These are phyloP conservation scores for Neelides sp. DNA, from an alignment of 1,140 invertebrate species.

Conservation along the genomic window DNA sequence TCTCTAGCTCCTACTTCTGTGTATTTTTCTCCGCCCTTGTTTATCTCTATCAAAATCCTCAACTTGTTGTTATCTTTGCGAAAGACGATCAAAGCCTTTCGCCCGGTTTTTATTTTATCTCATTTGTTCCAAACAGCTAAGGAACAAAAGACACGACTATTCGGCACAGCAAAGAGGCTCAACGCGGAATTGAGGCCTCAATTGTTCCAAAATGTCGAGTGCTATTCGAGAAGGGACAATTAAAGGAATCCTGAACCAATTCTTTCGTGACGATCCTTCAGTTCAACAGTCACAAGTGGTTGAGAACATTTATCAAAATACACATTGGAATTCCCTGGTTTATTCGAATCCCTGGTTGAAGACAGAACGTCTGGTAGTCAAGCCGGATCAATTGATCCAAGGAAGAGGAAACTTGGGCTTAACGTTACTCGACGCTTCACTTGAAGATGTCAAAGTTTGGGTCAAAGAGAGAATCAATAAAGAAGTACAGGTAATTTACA, in stretches of 20 bases:
- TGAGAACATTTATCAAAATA: slow-evolving; percentile 58
- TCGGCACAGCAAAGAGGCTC: no score
- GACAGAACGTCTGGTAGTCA: slow-evolving; percentile 83
- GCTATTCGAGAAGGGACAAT: slow-evolving; percentile 92
- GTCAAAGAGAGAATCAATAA: slow-evolving; percentile 72
- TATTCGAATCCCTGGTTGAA: slow-evolving; percentile 75
- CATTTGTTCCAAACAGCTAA: no score
- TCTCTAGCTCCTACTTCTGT: no score
- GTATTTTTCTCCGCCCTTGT: no score
- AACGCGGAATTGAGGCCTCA: no score
- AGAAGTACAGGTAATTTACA: slow-evolving; percentile 55
- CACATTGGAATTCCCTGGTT: slow-evolving; percentile 64
- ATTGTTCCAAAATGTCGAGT: no score
- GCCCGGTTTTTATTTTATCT: no score
- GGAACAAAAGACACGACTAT: no score
- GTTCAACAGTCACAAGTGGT: slow-evolving; percentile 65
- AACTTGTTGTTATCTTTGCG: no score
- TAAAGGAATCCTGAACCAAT: slow-evolving; percentile 81
- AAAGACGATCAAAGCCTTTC: no score
- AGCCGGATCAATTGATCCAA: slow-evolving; percentile 98
- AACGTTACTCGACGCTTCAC: slow-evolving; percentile 77
- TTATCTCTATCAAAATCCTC: no score
- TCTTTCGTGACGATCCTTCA: slow-evolving; percentile 52
- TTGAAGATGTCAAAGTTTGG: slow-evolving; percentile 70
- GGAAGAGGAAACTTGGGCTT: slow-evolving; percentile 90